Base-by-base conservation (phyloP, 2,797 vertebrate genomes). In the Manis crassicaudata region DNA sequence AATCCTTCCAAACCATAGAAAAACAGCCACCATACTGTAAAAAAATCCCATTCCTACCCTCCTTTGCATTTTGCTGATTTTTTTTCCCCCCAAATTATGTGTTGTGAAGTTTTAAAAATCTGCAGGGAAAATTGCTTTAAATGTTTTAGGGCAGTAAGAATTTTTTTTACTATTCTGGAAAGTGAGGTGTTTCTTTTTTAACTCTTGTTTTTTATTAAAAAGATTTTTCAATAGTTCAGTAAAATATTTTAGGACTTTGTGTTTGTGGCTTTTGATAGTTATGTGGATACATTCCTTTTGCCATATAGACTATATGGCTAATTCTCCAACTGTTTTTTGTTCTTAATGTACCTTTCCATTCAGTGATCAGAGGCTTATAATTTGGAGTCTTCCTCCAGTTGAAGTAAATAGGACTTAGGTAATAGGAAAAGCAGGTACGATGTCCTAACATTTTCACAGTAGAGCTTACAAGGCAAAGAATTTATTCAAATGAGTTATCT, bases 91-190 rank as follows among this genome's bases (percentile, higher is more conserved):
- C 88, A 75, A 92, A 73, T 90, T 96, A 88, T 87, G 6, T 90
- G 89, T 90, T 89, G 25, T 96, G 70, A 60, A 54, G 8, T 58
- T 90, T 85, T 90, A 73, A 88, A 96, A 88, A 77, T 90, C 77
- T 94, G 27, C 77, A 96, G 76, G 73, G 83, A 91, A 87, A 58
- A 76, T 54, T 85, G 65, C 81, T 76, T 92, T 40, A 95, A 86
- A 56, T 94, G 23, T 94, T 85, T 63, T 81, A 93, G 73, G 40
- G 18, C 90, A 93, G 32, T 95, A 92, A 92, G 43, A 92, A 88
- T 92, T 97, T 89, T 94, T 94, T 82, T 86, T 96, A 58, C 67
- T 76, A 35, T 86, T 96, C 80, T 95, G 25, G 95, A 94, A 56
- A 95, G 75, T 88, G 11, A 35, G n/a, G 7, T 16, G 1, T 79